Conservation (phyloP, 2,797 vertebrate species). For the Florisuga fusca region DNA sequence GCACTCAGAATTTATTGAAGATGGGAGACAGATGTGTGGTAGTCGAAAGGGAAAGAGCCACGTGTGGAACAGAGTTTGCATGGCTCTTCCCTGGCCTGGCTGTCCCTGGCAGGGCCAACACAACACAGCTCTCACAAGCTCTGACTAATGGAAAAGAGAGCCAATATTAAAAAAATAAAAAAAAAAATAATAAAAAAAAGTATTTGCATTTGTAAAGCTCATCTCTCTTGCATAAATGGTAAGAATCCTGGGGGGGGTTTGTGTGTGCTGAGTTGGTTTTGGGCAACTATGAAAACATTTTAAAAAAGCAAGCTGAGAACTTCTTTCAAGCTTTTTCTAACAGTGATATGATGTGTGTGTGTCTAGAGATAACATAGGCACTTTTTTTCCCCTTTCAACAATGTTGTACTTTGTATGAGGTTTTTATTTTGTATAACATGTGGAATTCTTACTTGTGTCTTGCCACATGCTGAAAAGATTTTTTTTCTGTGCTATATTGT, state of each 20-base stretch:
- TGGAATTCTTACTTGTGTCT: not conserved
- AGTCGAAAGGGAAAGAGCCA: not conserved
- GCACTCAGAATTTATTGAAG: not conserved
- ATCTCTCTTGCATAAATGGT: not conserved
- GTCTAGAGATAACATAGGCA: not conserved
- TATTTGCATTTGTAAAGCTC: not conserved
- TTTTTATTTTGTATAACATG: not conserved
- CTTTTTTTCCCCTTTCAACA: not conserved
- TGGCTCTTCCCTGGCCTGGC: not conserved
- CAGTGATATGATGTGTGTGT: not conserved
- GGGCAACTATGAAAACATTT: not conserved
- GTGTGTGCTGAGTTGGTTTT: not conserved
- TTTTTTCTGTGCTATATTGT: not conserved
- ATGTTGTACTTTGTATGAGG: not conserved
- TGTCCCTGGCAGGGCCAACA: not conserved
- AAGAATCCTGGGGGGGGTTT: not conserved
- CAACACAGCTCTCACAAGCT: not conserved
- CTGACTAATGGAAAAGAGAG: not conserved
- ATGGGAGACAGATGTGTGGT: not conserved
- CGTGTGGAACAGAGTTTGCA: not conserved
- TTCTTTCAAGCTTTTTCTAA: not conserved
- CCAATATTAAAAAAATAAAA: not conserved
- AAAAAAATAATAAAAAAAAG: accelerated
- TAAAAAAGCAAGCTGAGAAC: not conserved
- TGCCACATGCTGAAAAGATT: not conserved